phyloP scores from a whole-genome alignment of 2,113 vertebrate genomes.

The Onychostruthus taczanowskii region DNA sequence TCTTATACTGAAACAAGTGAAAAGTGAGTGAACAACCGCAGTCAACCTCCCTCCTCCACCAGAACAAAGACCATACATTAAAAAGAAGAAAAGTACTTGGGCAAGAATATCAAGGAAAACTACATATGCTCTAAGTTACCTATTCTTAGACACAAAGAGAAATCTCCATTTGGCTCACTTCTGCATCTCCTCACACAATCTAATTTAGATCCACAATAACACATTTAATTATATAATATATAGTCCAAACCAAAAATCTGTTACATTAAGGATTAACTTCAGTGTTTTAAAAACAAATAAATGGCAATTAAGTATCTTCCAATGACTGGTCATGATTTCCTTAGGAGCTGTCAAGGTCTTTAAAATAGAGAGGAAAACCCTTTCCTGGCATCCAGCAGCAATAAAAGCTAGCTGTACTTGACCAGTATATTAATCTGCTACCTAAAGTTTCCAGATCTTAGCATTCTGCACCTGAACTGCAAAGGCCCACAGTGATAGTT shows the following conservation, averaged over 20 bases:
- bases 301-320: not conserved
- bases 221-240: not conserved
- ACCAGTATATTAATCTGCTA: not conserved
- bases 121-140: fast-evolving
- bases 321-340: not conserved
- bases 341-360: not conserved
- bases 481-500: not conserved
- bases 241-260: not conserved
- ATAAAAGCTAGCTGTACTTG: not conserved
- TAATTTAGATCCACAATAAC: not conserved
- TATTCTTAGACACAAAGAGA: not conserved
- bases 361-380: not conserved
- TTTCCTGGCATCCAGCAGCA: not conserved
- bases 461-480: not conserved
- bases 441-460: not conserved
- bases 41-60: not conserved
- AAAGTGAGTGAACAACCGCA: not conserved
- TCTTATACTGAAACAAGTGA: not conserved
- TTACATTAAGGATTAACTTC: not conserved
- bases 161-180: not conserved
- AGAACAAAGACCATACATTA: not conserved
- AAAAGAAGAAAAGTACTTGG: not conserved
- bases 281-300: not conserved
- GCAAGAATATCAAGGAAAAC: not conserved
- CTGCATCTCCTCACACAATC: not conserved